Evolutionary conservation across 2,113 vertebrate species (phyloP).

Genomic region (Etheostoma spectabile): DNA sequence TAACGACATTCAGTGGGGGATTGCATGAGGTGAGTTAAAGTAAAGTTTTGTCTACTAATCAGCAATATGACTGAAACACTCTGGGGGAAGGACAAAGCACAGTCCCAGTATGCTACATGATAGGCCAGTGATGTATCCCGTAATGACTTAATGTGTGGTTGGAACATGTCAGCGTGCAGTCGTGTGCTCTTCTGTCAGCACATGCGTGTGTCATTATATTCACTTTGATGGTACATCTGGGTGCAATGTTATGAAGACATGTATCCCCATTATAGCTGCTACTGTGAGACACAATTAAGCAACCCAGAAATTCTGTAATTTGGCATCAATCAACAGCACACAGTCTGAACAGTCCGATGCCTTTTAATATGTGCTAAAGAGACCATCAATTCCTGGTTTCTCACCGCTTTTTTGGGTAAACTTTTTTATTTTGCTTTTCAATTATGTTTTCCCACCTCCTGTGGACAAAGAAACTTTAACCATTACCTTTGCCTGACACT

Average conservation of each 20-base stretch:
- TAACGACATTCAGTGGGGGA: constrained; percentile 23
- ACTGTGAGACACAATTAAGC: not conserved
- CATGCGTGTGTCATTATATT: not conserved
- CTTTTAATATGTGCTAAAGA: not conserved
- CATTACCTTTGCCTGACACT: not conserved
- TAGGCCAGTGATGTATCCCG: not conserved
- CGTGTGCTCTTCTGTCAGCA: not conserved
- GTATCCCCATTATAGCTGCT: not conserved
- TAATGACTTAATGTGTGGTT: constrained; percentile 18
- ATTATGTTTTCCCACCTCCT: not conserved
- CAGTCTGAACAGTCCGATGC: not conserved
- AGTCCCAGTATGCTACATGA: constrained; percentile 4
- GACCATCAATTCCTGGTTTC: not conserved
- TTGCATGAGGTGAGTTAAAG: constrained; percentile 32
- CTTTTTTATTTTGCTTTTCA: not conserved
- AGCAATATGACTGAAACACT: constrained; percentile 42
- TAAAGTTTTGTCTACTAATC: constrained; percentile 49
- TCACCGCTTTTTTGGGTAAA: not conserved
- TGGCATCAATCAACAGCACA: not conserved
- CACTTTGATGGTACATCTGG: not conserved
- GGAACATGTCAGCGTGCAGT: not conserved
- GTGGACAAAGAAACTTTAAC: not conserved
- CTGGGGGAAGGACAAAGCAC: constrained; percentile 1
- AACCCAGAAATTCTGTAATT: not conserved
- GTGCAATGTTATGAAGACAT: not conserved